These are phyloP conservation scores for Diprion similis DNA, from an alignment of 1,140 invertebrate species.

Conservation along the genomic window DNA sequence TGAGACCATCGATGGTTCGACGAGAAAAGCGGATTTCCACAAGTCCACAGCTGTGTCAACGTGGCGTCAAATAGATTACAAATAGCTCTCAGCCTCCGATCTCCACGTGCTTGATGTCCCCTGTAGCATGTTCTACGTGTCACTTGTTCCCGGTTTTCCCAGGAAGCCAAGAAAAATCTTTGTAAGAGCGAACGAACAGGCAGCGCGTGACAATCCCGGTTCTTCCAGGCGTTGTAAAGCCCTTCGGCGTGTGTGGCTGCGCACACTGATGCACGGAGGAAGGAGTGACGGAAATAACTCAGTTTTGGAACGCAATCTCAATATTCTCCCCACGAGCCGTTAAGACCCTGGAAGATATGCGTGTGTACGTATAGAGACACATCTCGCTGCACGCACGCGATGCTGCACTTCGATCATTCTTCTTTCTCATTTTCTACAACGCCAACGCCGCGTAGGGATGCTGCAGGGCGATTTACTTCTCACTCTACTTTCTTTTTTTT, in stretches of 20 bases:
- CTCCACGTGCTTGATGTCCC: too few relatives aligned
- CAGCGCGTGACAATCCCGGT: not conserved
- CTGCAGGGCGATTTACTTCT: not conserved
- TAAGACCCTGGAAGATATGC: not conserved
- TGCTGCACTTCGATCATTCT: not conserved
- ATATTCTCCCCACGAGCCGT: not conserved
- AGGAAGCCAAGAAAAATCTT: not conserved
- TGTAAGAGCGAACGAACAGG: not conserved
- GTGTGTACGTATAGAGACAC: not conserved
- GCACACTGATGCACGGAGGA: not conserved
- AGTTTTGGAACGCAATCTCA: slow-evolving; percentile 2
- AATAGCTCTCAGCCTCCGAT: not conserved
- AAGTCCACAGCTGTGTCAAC: too few relatives aligned
- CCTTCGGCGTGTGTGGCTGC: not conserved
- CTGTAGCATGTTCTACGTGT: not conserved
- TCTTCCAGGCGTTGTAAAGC: not conserved
- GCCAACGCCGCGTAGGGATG: slow-evolving; percentile 8
- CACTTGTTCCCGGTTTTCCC: not conserved
- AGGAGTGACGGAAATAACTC: slow-evolving; percentile 5
- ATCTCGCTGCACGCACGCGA: not conserved
- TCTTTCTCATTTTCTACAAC: too few relatives aligned
- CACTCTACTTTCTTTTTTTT: not conserved
- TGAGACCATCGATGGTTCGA: not conserved
- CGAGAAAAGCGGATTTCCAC: not conserved
- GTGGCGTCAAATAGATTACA: not conserved